Base-by-base conservation (phyloP, 2,113 vertebrate species). In the Engystomops pustulosus region DNA sequence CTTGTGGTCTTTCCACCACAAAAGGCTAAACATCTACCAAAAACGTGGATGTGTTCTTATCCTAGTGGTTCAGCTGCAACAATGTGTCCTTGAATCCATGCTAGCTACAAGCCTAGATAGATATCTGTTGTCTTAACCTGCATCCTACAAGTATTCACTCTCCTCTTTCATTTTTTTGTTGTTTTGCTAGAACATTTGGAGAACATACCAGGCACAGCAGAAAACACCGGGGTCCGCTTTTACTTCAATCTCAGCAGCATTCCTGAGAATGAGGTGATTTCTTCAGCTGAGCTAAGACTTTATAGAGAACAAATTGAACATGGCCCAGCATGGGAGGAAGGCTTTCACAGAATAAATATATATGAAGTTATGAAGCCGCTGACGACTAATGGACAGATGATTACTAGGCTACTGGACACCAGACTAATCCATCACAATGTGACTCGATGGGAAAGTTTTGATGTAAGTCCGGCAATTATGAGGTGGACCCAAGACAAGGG, bases 231-330 rank as follows among this genome's bases (percentile, higher is more conserved):
- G 86, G 89, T 98, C 71, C 97, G 94, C 86, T 98, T 97, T 93
- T 88, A 97, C 87, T 99, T 99, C 92, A 99, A 99, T 94, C 95
- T 99, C 90, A 99, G 96, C 95, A 97, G 95, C 92, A 96, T 99
- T 88, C 97, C 97, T 0, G 94, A 96, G 74, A 95, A 96, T 3
- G 98, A 99, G 93, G 94, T 97, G 89, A 94, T 99, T 80, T 97
- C 97, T 1, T 96, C 97, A 0, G 97, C 98, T 18, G 97, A 99
- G 89, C 95, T 99, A 67, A 92, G 97, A 85, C 93, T 99, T 85
- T 99, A 96, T 93, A 95, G 98, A 55, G 95, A 95, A 86, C 95
- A 95, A 90, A 92, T 96, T 80, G 91, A 95, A 87, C 93, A 92
- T 53, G 88, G 89, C 78, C 68, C 80, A 68, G 90, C 90, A 7